Evolutionary conservation across 2,888 invertebrate genomes (phyloP).

Genomic region (Leucophenga montana): DNA sequence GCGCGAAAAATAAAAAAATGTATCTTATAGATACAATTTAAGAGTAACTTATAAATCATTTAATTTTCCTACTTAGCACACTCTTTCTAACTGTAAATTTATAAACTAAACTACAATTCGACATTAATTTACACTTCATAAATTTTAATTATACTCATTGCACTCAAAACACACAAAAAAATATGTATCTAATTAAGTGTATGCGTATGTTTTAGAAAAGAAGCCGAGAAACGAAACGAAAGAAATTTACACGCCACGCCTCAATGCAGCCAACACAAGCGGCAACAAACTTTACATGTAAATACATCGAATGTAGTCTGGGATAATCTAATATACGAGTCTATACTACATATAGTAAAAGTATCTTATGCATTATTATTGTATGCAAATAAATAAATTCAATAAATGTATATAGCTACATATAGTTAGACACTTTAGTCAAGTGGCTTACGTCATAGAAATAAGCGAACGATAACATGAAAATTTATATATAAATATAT

Average conservation of each 20-base stretch:
- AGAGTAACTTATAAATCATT: too few species aligned
- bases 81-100: too few species aligned
- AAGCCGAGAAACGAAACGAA: constrained; percentile 19
- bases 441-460: constrained; percentile 43
- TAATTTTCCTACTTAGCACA: too few species aligned
- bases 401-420: constrained; percentile 20
- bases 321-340: too few species aligned
- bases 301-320: too few species aligned
- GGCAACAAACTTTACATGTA: constrained; percentile 14
- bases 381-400: constrained; percentile 47
- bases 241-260: constrained; percentile 43
- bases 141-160: background rate
- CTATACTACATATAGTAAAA: background rate
- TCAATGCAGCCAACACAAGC: constrained; percentile 46
- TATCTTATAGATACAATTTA: too few species aligned
- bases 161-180: background rate
- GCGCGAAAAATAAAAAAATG: background rate
- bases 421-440: constrained; percentile 19
- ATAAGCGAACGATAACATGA: constrained; percentile 26
- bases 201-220: too few species aligned
- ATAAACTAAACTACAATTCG: too few species aligned
- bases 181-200: background rate
- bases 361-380: constrained; percentile 33
- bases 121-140: constrained; percentile 2
- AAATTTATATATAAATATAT: background rate